Conservation (phyloP, 2,113 vertebrate genomes). For the Prinia subflava region DNA sequence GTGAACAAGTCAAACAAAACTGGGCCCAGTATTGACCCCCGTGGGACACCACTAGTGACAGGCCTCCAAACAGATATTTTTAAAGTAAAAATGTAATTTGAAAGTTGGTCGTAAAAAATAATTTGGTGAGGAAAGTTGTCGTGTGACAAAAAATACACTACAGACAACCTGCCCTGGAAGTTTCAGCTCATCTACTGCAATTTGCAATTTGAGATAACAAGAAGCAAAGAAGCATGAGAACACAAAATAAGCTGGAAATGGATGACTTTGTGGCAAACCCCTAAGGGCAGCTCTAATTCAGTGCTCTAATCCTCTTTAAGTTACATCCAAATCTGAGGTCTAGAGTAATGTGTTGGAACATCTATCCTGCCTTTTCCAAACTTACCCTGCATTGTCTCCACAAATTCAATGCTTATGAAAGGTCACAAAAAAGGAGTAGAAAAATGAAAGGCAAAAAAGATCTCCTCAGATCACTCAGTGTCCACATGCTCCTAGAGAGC, state of each 20-base stretch:
- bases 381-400: background rate
- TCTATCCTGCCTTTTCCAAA: background rate
- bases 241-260: background rate
- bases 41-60: background rate
- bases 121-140: background rate
- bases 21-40: background rate
- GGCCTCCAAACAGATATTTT: background rate
- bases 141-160: background rate
- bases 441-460: background rate
- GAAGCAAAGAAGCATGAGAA: background rate
- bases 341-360: background rate
- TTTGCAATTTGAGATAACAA: background rate
- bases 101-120: background rate
- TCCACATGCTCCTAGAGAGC: background rate
- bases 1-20: background rate
- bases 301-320: background rate
- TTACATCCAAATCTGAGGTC: background rate
- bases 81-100: background rate
- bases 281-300: background rate
- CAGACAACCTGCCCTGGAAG: fast-evolving
- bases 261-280: background rate
- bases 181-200: background rate
- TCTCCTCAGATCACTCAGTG: background rate
- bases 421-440: background rate
- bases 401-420: background rate